Percentiles rank a stretch among this genome's conserved stretches.
Evolutionary conservation across 2,113 vertebrate species (phyloP).

Genomic region (Forbesichthys agassizii): DNA sequence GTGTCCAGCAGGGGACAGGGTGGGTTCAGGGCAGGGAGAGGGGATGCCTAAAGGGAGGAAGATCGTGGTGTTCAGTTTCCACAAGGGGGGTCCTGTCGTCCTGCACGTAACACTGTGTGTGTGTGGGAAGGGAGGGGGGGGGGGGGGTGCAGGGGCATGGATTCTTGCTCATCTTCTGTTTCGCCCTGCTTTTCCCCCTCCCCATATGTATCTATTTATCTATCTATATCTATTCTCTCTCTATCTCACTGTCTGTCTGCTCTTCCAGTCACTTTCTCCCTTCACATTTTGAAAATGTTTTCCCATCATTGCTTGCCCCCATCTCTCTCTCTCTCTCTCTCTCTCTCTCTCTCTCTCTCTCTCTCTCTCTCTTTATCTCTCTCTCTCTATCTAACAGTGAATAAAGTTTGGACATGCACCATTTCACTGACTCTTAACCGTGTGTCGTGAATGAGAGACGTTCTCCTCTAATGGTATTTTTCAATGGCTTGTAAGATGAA

Average conservation of each 20-base stretch:
- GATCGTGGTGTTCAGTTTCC: slow-evolving; percentile 71
- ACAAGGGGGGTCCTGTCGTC: slow-evolving; percentile 62
- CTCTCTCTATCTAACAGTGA: neutral
- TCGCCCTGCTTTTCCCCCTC: too few species aligned
- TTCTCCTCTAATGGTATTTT: slow-evolving; percentile 25
- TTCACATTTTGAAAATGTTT: neutral
- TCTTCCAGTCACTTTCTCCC: slow-evolving; percentile 2
- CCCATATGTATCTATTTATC: too few species aligned
- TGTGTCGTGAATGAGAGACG: slow-evolving; percentile 29
- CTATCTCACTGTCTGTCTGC: neutral
- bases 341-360: neutral
- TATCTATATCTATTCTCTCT: neutral
- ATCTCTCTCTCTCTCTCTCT: neutral
- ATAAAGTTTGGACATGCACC: too few species aligned
- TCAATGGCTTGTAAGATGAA: slow-evolving; percentile 34
- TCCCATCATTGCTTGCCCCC: neutral
- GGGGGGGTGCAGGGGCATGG: neutral
- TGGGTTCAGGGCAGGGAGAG: slow-evolving; percentile 71
- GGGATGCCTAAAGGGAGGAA: slow-evolving; percentile 51
- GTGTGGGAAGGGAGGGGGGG: slow-evolving; percentile 41
- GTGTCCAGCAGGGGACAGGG: slow-evolving; percentile 75
- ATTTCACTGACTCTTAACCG: slow-evolving; percentile 9
- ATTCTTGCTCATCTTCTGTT: too few species aligned
- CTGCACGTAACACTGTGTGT: slow-evolving; percentile 64
- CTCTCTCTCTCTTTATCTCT: too few species aligned